Conservation (phyloP, 2,113 vertebrate species). For the Mirounga angustirostris region DNA sequence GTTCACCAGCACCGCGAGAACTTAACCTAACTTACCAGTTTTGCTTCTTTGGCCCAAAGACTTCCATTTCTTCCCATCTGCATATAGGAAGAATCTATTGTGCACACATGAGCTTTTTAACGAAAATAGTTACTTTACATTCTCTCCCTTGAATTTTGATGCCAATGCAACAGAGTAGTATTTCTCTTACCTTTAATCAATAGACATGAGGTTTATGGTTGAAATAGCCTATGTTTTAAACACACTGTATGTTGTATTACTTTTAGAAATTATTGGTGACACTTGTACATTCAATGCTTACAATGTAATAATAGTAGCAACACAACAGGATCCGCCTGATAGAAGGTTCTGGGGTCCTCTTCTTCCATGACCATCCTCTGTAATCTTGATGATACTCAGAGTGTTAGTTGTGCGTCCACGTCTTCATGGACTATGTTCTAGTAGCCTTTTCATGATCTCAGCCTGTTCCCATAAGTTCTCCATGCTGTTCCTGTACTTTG, state of each 20-base stretch:
- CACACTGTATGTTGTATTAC: not conserved
- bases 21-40: not conserved
- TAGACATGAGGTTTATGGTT: conserved; percentile 32
- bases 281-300: not conserved
- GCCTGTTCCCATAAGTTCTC: conserved; percentile 12
- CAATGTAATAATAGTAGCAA: not conserved
- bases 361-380: not conserved
- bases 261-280: not conserved
- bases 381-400: not conserved
- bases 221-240: not conserved
- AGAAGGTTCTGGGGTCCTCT: not conserved
- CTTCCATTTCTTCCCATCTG: not conserved
- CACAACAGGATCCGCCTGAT: not conserved
- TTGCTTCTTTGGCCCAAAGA: conserved; percentile 28
- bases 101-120: not conserved
- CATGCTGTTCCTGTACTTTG: not conserved
- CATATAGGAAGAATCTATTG: not conserved
- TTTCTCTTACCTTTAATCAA: conserved; percentile 47
- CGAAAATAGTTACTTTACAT: conserved; percentile 16
- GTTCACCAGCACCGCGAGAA: not conserved
- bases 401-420: not conserved
- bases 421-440: not conserved
- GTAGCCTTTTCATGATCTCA: not conserved
- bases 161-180: not conserved
- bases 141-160: conserved; percentile 36